Evolutionary conservation across 2,797 vertebrate species (phyloP).

Genomic region (Hybognathus amarus): DNA sequence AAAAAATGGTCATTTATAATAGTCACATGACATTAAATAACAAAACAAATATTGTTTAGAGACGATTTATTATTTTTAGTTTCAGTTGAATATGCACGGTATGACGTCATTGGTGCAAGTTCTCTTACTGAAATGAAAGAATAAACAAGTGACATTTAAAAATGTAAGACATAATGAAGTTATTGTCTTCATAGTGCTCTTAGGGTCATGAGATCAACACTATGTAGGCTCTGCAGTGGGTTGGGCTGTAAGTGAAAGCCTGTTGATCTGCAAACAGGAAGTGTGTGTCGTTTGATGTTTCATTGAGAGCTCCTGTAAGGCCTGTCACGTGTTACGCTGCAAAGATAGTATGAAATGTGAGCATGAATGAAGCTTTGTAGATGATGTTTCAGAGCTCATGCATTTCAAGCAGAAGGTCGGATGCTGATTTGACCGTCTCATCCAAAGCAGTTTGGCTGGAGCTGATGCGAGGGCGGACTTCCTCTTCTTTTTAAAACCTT

Average conservation of each 20-base stretch:
- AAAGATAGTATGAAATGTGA: not conserved
- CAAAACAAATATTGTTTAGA: not conserved
- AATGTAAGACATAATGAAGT: not conserved
- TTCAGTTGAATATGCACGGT: not conserved
- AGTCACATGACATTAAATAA: not conserved
- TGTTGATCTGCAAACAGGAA: constrained; percentile 38
- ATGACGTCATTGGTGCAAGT: not conserved
- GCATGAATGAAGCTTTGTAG: constrained; percentile 1
- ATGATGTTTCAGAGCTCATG: not conserved
- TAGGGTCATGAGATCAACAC: constrained; percentile 18
- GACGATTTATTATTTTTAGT: not conserved
- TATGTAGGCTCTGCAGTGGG: not conserved
- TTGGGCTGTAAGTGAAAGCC: not conserved
- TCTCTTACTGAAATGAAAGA: not conserved
- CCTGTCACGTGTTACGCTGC: not conserved
- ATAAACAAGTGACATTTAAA: not conserved
- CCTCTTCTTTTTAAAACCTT: constrained; percentile 1
- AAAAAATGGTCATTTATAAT: not conserved
- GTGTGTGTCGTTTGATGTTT: constrained; percentile 17
- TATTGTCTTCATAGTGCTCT: not conserved
- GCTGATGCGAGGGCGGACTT: not conserved
- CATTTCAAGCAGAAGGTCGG: not conserved
- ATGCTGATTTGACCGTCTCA: not conserved
- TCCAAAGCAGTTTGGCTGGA: not conserved
- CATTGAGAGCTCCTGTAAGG: constrained; percentile 2